Evolutionary conservation across 2,888 invertebrate species (phyloP).

Genomic region (Tricholauxania praeusta): DNA sequence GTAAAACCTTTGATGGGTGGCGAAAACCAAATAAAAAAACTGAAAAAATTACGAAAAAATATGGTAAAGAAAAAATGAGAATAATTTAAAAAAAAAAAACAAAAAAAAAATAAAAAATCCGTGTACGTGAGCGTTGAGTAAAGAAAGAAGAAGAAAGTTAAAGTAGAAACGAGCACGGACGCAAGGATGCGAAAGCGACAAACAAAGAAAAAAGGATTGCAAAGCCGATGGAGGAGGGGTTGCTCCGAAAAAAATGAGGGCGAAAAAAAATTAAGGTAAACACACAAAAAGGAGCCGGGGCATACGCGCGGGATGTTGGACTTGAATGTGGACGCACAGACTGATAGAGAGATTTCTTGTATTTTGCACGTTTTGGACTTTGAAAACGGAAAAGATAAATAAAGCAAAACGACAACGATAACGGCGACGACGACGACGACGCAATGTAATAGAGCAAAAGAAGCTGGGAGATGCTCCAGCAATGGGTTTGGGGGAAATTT

Average conservation of each 20-base stretch:
- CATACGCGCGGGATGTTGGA: neutral
- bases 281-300: no score
- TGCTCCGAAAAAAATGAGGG: neutral
- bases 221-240: neutral
- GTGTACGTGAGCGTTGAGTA: constrained; percentile 18
- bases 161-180: neutral
- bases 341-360: constrained; percentile 26
- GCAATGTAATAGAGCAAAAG: neutral
- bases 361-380: constrained; percentile 27
- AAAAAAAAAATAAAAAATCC: constrained; percentile 3
- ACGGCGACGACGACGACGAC: no score
- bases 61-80: constrained; percentile 20
- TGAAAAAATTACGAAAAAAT: neutral
- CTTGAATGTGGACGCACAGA: neutral
- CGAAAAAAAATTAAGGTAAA: neutral
- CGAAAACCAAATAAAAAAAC: constrained; percentile 2
- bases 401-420: no score
- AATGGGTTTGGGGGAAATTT: neutral
- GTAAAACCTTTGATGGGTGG: neutral
- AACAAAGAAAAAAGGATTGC: constrained; percentile 15
- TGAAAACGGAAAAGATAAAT: constrained; percentile 6
- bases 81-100: constrained; percentile 30
- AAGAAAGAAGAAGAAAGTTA: constrained; percentile 9
- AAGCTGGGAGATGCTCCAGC: neutral
- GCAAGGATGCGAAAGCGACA: constrained; percentile 13